Evolutionary conservation across 2,113 vertebrate species (phyloP).

Genomic region (Cranoglanis bouderius): DNA sequence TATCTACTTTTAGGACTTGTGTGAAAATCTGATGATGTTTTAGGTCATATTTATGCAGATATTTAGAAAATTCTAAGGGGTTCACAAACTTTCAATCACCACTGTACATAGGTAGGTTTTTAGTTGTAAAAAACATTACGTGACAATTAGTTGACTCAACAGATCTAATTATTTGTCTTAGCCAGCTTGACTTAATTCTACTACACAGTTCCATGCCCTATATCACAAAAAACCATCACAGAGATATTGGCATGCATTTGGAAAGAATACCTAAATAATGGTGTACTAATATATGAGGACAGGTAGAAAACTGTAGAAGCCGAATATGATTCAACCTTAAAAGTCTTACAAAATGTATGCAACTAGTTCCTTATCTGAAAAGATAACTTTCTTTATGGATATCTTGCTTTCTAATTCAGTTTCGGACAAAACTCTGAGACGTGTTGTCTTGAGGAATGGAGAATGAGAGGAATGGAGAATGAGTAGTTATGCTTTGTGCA

Average conservation of each 20-base stretch:
- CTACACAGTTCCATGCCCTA: not conserved
- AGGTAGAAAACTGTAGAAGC: not conserved
- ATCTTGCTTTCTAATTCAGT: not conserved
- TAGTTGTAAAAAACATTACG: no score
- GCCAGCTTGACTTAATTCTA: not conserved
- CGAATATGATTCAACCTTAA: no score
- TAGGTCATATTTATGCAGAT: no score
- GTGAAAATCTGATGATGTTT: no score
- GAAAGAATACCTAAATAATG: not conserved
- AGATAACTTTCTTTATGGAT: not conserved
- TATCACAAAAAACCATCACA: not conserved
- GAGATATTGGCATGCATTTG: not conserved
- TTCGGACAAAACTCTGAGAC: not conserved
- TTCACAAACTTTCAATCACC: no score
- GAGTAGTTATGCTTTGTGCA: slow-evolving; percentile 22
- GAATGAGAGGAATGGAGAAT: not conserved
- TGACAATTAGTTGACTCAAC: not conserved
- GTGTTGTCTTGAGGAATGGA: no score
- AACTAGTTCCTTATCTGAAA: not conserved
- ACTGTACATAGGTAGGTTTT: no score
- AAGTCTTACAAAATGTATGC: not conserved
- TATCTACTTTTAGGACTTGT: no score
- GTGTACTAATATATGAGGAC: not conserved
- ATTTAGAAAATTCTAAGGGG: no score
- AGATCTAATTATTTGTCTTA: not conserved